These are phyloP conservation scores for Protobothrops flavoviridis DNA, from an alignment of 2,113 vertebrate genomes.

Conservation along the genomic window DNA sequence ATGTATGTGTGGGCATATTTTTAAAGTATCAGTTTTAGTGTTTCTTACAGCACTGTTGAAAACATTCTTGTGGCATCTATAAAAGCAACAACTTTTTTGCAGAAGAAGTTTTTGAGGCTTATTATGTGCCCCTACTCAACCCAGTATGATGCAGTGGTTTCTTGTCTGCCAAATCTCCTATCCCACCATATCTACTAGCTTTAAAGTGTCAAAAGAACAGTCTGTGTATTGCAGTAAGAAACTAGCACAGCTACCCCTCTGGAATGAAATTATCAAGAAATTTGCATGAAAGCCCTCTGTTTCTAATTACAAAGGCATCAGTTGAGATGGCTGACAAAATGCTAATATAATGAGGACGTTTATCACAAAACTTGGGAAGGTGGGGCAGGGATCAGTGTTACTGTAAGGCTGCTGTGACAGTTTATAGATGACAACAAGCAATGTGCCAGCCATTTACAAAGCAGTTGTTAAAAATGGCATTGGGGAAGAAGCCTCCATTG, in stretches of 20 bases:
- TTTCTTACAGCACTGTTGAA: background rate
- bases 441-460: conserved; percentile 36
- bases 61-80: background rate
- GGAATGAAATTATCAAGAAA: conserved; percentile 15
- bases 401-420: conserved; percentile 43
- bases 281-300: conserved; percentile 18
- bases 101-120: background rate
- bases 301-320: conserved; percentile 13
- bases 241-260: background rate
- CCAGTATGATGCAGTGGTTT: background rate
- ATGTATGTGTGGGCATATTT: background rate
- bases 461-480: conserved; percentile 27
- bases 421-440: conserved; percentile 37
- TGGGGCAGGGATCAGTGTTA: conserved; percentile 31
- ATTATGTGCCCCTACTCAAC: background rate
- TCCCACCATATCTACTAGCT: background rate
- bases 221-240: background rate
- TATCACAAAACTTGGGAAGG: conserved; percentile 42
- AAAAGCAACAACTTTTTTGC: background rate
- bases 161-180: background rate
- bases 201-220: background rate
- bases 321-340: conserved; percentile 40
- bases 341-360: conserved; percentile 45
- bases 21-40: background rate
- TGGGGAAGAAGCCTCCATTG: conserved; percentile 16